phyloP scores from a whole-genome alignment of 2,797 vertebrate species.

The Phrynocephalus guinanensis region DNA sequence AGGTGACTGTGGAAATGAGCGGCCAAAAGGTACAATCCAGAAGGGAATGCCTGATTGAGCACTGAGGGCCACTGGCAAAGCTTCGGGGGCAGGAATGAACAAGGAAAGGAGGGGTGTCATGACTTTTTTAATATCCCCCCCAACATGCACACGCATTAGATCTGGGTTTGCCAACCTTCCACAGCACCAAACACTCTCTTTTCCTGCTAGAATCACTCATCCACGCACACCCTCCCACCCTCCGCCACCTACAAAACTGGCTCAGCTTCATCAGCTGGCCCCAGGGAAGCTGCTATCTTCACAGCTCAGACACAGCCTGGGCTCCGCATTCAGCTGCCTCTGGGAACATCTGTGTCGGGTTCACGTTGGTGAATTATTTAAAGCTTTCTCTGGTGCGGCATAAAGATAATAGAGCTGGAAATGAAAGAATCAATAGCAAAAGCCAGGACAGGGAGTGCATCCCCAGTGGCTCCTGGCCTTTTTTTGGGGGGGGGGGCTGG shows the following conservation, averaged over 20 bases:
- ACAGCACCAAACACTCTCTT: neutral
- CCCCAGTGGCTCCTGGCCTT: conserved; percentile 17
- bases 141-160: neutral
- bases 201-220: conserved; percentile 37
- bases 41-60: neutral
- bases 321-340: conserved; percentile 59
- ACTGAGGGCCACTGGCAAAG: neutral
- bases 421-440: conserved; percentile 31
- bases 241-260: neutral
- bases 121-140: neutral
- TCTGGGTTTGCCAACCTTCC: neutral
- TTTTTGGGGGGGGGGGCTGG: too few species aligned
- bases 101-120: neutral
- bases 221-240: neutral
- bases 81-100: neutral
- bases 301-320: conserved; percentile 57
- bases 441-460: conserved; percentile 10
- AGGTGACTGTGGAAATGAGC: neutral
- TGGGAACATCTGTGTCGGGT: conserved; percentile 63
- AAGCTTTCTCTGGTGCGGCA: conserved; percentile 32
- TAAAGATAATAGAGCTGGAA: conserved; percentile 38
- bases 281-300: conserved; percentile 49
- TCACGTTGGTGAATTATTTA: conserved; percentile 69
- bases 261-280: conserved; percentile 16
- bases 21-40: neutral